phyloP scores from a whole-genome alignment of 2,888 invertebrate genomes.

The Atethmia centrago region DNA sequence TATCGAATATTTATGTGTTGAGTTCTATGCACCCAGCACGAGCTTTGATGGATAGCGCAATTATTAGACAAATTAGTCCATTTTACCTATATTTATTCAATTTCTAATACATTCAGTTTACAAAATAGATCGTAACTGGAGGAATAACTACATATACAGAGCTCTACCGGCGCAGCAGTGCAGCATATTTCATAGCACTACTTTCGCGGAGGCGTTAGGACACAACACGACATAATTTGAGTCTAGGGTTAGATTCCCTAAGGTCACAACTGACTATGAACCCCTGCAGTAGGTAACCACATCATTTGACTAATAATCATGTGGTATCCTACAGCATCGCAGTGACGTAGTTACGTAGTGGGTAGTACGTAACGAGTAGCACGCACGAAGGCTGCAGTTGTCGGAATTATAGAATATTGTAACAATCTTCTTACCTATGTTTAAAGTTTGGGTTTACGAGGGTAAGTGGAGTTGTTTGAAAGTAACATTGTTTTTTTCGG shows the following conservation, averaged over 20 bases:
- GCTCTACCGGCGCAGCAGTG: too few species aligned
- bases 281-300: background rate
- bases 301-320: background rate
- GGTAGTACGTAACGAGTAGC: background rate
- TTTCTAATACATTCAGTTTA: background rate
- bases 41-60: background rate
- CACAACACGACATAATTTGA: background rate
- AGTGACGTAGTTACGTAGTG: background rate
- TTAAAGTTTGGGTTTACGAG: background rate
- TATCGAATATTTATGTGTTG: background rate
- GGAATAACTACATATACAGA: background rate
- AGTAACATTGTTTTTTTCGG: too few species aligned
- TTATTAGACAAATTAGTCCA: background rate
- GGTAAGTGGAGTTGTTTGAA: too few species aligned
- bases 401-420: background rate
- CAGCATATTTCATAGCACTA: background rate
- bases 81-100: too few species aligned
- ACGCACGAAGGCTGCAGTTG: background rate
- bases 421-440: background rate
- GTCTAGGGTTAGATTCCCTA: background rate
- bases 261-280: background rate
- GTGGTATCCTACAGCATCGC: slow-evolving; percentile 7
- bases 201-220: background rate
- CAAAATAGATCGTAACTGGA: background rate
- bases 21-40: background rate